Evolutionary conservation across 1,140 invertebrate genomes (phyloP).

Genomic region (Tetramorium alpestre): DNA sequence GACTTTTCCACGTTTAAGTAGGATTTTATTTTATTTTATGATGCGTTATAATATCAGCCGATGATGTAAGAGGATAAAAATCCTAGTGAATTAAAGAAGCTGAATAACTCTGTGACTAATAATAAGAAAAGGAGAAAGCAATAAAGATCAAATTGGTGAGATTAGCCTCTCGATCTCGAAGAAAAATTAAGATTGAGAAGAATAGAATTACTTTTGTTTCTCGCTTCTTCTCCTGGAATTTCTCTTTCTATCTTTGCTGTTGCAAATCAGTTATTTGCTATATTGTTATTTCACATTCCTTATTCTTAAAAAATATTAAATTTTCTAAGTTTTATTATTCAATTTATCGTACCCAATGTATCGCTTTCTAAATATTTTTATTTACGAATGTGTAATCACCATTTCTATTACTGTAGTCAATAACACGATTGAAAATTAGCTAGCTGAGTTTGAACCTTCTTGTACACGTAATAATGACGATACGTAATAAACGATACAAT

Average conservation of each 20-base stretch:
- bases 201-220: constrained; percentile 7
- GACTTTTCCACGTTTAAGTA: neutral
- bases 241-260: neutral
- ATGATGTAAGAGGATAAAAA: constrained; percentile 1
- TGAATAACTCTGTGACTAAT: constrained; percentile 9
- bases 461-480: constrained; percentile 43
- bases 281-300: neutral
- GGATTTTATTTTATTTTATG: neutral
- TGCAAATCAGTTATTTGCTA: neutral
- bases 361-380: neutral
- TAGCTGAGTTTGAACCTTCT: neutral
- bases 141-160: neutral
- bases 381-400: neutral
- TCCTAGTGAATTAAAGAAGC: neutral
- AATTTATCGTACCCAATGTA: neutral
- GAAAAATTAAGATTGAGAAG: neutral
- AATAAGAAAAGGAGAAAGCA: constrained; percentile 45
- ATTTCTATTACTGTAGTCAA: neutral
- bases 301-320: neutral
- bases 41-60: neutral
- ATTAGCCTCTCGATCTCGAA: constrained; percentile 11
- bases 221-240: neutral
- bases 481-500: constrained; percentile 39
- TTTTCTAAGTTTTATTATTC: neutral
- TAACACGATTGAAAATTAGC: constrained; percentile 12